These are phyloP conservation scores for Vicugna pacos DNA, from an alignment of 2,113 vertebrate species.

Conservation along the genomic window DNA sequence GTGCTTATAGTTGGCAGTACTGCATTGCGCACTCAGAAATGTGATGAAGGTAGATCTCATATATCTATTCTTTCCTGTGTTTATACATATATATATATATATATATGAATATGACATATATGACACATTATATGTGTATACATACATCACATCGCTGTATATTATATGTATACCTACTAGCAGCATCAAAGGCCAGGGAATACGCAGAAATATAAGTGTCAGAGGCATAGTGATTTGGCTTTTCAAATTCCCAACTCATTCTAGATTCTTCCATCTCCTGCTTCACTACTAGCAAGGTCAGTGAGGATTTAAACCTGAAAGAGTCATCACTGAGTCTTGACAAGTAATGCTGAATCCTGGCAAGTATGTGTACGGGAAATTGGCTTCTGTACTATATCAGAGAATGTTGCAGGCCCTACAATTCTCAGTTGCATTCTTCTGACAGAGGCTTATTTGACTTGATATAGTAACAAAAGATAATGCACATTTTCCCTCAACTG, in stretches of 20 bases:
- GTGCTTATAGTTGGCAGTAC: neutral
- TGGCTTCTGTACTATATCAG: neutral
- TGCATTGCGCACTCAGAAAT: neutral
- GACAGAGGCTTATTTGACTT: neutral
- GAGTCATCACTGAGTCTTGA: neutral
- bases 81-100: neutral
- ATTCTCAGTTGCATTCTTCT: neutral
- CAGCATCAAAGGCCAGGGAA: neutral
- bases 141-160: neutral
- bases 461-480: slow-evolving; percentile 19
- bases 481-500: neutral
- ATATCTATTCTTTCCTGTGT: neutral
- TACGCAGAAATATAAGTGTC: neutral
- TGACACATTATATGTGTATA: neutral
- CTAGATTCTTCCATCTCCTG: neutral
- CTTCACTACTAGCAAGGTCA: neutral
- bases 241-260: neutral
- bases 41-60: neutral
- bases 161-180: neutral
- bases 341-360: neutral
- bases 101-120: neutral
- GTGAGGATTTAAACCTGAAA: neutral
- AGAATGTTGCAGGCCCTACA: neutral
- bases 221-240: neutral
- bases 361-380: neutral